A percentile compares a stretch with the other conserved stretches of the same genome.
phyloP scores from a whole-genome alignment of 2,113 vertebrate species.

The Phoxinus phoxinus region DNA sequence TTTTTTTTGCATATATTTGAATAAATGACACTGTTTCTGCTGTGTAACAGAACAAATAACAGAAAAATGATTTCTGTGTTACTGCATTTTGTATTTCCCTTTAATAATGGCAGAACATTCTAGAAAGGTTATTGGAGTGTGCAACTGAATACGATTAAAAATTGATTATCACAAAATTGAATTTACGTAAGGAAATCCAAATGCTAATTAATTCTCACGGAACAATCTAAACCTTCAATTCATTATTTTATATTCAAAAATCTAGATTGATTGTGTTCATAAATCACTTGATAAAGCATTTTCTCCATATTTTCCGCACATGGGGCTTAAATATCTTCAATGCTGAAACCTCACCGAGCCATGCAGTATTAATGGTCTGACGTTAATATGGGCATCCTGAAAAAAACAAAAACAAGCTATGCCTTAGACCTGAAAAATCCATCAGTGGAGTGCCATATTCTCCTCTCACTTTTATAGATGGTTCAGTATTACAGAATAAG shows the following conservation, averaged over 20 bases:
- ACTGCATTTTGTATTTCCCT: not conserved
- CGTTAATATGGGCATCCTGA: not conserved
- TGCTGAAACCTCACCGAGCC: not conserved
- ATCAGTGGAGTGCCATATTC: not conserved
- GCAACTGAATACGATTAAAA: not conserved
- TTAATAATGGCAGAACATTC: not conserved
- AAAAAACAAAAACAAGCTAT: not conserved
- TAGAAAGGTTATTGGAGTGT: not conserved
- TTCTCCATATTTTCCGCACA: not conserved
- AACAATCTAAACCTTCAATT: not conserved
- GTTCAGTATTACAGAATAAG: conserved; percentile 4
- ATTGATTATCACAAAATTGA: too few species aligned
- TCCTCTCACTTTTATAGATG: too few species aligned
- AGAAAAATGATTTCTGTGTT: not conserved
- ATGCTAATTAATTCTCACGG: too few species aligned
- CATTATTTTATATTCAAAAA: not conserved
- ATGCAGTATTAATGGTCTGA: not conserved
- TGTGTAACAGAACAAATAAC: not conserved
- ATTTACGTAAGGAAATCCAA: too few species aligned
- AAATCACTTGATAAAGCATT: not conserved
- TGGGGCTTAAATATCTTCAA: not conserved
- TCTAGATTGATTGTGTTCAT: not conserved
- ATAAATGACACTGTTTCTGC: not conserved
- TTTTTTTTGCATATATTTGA: not conserved
- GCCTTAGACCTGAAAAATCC: not conserved